Evolutionary conservation across 1,140 invertebrate genomes (phyloP), one percentile per base, ranked within the genome.

Genomic region (Calliphora vicina): DNA sequence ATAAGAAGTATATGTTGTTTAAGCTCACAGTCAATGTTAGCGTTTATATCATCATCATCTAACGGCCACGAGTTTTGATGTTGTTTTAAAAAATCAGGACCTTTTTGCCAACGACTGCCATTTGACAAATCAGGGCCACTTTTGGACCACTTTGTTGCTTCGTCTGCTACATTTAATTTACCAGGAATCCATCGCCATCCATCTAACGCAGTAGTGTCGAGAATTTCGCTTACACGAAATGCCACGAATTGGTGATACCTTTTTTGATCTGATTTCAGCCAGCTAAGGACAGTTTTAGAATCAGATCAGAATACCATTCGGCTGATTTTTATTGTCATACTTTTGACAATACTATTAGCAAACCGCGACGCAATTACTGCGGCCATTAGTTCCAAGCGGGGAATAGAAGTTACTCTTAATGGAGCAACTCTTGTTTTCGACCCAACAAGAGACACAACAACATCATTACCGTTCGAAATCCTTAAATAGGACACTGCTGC

Each of bases 371-470:
- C 1, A 72, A 72, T 72, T 8, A 91, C 73, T 0, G 91, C 90
- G 6, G 88, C 91, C 71, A 89, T 85, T 1, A 91, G 83, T 82
- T 92, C 91, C 0, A 92, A 82, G 23, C 88, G 83, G 0, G 91
- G 91, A 27, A 91, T 88, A 2, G 89, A 88, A 2, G 87, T 29
- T 8, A 78, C 25, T 78, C 88, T 88, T 13, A 90, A 8, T 17
- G 90, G 90, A 0, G 91, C 85, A 4, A 91, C 90, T 80, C 86
- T 84, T 0, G 86, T 82, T 83, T 91, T 91, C 15, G 85, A 83
- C 20, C 12, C 45, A 10, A 84, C 61, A 1, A 82, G 74, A 2
- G 35, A 12, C 76, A 42, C 42, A 17, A 57, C n/a, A 15, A 80
- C 43, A 42, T 27, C 15, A 23, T 4, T 25, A n/a, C n/a, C 17